Evolutionary conservation across 2,888 invertebrate genomes (phyloP).

Genomic region (Apodemia mormo): DNA sequence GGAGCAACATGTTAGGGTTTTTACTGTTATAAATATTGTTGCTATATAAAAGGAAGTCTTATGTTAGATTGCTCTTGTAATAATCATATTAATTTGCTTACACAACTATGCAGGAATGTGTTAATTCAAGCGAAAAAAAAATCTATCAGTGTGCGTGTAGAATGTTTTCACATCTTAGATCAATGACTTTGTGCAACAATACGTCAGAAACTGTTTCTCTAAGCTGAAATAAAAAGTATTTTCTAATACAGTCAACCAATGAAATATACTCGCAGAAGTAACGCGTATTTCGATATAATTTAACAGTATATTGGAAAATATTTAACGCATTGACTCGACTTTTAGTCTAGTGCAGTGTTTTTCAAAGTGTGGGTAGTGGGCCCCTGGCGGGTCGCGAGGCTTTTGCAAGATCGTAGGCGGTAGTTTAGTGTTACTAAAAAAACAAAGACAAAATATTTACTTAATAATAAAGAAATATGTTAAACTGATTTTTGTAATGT

Average conservation of each 20-base stretch:
- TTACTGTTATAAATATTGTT: not conserved
- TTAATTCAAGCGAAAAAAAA: conserved; percentile 15
- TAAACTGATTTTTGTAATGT: too few relatives aligned
- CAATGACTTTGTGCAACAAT: conserved; percentile 15
- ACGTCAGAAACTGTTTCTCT: conserved; percentile 12
- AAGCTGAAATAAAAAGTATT: conserved; percentile 13
- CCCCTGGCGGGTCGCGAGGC: too few relatives aligned
- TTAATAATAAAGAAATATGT: too few relatives aligned
- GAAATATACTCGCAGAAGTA: not conserved
- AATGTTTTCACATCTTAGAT: conserved; percentile 16
- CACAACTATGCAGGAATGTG: conserved; percentile 11
- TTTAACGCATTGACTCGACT: too few relatives aligned
- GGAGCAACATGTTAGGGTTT: too few relatives aligned
- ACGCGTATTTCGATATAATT: not conserved
- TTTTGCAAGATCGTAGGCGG: too few relatives aligned
- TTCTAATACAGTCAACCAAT: not conserved
- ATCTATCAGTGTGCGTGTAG: conserved; percentile 8
- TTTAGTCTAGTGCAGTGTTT: too few relatives aligned
- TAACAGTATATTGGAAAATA: too few relatives aligned
- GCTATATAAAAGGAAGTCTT: not conserved
- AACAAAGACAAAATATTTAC: too few relatives aligned
- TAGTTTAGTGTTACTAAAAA: too few relatives aligned
- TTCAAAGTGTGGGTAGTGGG: too few relatives aligned
- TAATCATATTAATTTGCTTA: conserved; percentile 9
- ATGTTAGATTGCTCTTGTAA: not conserved